Evolutionary conservation across 1,140 invertebrate genomes (phyloP), one percentile per base, ranked within the genome.

Genomic region (Drosophila serrata): DNA sequence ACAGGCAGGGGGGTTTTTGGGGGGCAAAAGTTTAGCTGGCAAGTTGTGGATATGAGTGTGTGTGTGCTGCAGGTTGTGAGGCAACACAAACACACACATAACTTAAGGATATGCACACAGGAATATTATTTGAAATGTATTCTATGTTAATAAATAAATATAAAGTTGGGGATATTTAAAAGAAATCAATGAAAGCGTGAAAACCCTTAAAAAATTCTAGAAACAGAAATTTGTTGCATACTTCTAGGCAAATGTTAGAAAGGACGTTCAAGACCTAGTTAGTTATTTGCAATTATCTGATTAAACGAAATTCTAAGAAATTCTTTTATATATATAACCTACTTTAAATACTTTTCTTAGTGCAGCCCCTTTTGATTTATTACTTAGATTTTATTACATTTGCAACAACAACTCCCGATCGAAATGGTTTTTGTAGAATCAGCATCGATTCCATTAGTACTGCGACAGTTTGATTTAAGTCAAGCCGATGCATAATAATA

Each of bases 381-480:
- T 29, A n/a, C 6, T n/a, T n/a, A n/a, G n/a, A n/a, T n/a, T n/a
- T n/a, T n/a, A n/a, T n/a, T n/a, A n/a, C n/a, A n/a, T n/a, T n/a
- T n/a, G n/a, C n/a, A n/a, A n/a, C n/a, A n/a, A n/a, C n/a, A n/a
- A 11, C n/a, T 42, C 6, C 22, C 53, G 68, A 72, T 72, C 51
- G 68, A 72, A 58, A 49, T 46, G 49, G 37, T 68, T 61, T 72
- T n/a, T 49, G n/a, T n/a, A 49, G 27, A 49, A 31, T 4, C 27
- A 24, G 37, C 62, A 37, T 37, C 65, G 27, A 69, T 69, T 69
- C 65, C 65, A 69, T 69, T 69, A 67, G 65, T 55, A 22, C 62
- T 22, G 17, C 65, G 68, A 70, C 64, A 72, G 68, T 40, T 72
- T 72, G 68, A 72, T 72, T 72, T 59, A 73, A 72, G 67, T 49